A percentile compares a stretch with the other conserved stretches of the same genome.
These are phyloP conservation scores for Littorina saxatilis DNA, from an alignment of 1,140 invertebrate genomes.

Conservation along the genomic window DNA sequence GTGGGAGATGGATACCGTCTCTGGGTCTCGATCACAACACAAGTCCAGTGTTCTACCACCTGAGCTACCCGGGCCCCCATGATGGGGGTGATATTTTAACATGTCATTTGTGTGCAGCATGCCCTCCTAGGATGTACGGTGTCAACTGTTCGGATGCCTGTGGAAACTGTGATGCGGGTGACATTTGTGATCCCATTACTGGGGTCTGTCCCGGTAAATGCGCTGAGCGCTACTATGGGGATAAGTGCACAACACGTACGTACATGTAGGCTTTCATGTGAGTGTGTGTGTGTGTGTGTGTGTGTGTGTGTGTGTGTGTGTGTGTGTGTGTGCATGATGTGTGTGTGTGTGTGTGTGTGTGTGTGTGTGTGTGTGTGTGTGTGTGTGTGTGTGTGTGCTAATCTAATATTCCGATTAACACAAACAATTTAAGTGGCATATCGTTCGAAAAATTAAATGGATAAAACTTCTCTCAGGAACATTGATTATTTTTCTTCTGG, in stretches of 20 bases:
- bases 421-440: too few relatives aligned
- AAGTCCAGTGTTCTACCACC: too few relatives aligned
- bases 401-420: too few relatives aligned
- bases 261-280: constrained; percentile 38
- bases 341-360: constrained; percentile 53
- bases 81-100: too few relatives aligned
- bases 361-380: constrained; percentile 47
- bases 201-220: constrained; percentile 39
- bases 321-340: constrained; percentile 48
- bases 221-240: constrained; percentile 28
- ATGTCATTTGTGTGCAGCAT: constrained; percentile 26
- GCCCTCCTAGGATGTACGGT: constrained; percentile 34
- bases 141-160: constrained; percentile 21
- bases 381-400: constrained; percentile 44
- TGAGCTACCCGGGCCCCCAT: too few relatives aligned
- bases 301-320: constrained; percentile 21
- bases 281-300: constrained; percentile 47
- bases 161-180: constrained; percentile 26
- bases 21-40: too few relatives aligned
- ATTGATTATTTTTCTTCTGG: too few relatives aligned
- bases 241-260: constrained; percentile 35
- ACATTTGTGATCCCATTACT: constrained; percentile 34
- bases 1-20: too few relatives aligned
- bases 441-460: too few relatives aligned
- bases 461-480: too few relatives aligned